Base-by-base conservation (phyloP, 2,113 vertebrate genomes). In the Ceyx melanurus region DNA sequence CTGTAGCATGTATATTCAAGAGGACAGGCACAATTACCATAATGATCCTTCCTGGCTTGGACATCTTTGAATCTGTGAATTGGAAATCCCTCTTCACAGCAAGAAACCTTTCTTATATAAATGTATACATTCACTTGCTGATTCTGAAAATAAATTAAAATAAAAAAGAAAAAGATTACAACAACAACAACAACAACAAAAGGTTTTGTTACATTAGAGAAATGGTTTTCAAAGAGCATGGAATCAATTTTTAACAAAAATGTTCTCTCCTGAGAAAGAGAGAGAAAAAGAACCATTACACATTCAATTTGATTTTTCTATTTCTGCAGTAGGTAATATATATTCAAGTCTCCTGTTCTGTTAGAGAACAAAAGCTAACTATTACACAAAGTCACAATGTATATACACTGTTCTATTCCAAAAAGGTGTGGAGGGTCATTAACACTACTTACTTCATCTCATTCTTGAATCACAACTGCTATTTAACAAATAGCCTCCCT, bases 161-260 rank as follows among this genome's bases (percentile, higher is more conserved):
- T 7, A 45, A 13, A 3, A 10, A 33, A 54, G 45, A 21, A 8
- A 56, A 18, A 4, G 6, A 31, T 1, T 2, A 31, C 11, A 3
- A 46, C 8, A 19, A 68, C 45, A 3, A 46, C 8, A 19, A 68
- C 45, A 61, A 76, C 9, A 19, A 68, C 16, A 23, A 45, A 56
- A 83, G 31, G 9, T 57, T 93, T 71, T 45, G 11, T 75, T 79
- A 66, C 35, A 31, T 68, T 61, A 68, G 17, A 86, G n/a, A 81
- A 86, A 79, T 7, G 14, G 5, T 10, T 94, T 93, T 86, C 0
- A 73, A 77, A 71, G 57, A 76, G 3, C 2, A 0, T 15, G 11
- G n/a, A 88, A 74, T 46, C 7, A 57, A 33, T 79, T 94, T 90
- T 82, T 61, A 87, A 72, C 73, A 37, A 84, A 80, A 92, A 50